Conservation (phyloP, 2,113 vertebrate species). For the Ophiodon elongatus region DNA sequence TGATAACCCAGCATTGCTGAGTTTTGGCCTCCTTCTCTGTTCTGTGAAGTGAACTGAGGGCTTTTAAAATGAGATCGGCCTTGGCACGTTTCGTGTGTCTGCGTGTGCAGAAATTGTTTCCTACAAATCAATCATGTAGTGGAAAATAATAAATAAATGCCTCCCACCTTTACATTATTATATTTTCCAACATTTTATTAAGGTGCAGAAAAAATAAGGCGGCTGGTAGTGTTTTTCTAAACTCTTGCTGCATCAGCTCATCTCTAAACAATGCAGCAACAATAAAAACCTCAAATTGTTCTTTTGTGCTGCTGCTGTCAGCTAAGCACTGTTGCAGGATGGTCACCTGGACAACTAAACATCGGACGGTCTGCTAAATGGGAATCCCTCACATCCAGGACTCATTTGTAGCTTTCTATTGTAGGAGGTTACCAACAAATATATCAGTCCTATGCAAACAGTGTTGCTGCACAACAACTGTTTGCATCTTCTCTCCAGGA, state of each 20-base stretch:
- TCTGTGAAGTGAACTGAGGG: background rate
- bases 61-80: background rate
- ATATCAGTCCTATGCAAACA: background rate
- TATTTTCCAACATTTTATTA: background rate
- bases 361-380: background rate
- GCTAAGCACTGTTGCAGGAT: background rate
- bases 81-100: background rate
- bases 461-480: background rate
- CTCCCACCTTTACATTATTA: background rate
- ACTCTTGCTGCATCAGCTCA: conserved; percentile 19
- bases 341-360: conserved; percentile 11
- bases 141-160: conserved; percentile 9
- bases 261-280: conserved; percentile 8
- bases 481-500: conserved; percentile 10
- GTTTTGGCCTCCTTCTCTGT: background rate
- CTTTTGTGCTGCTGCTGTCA: conserved; percentile 32
- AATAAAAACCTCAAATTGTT: conserved; percentile 35
- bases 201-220: background rate
- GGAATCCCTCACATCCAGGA: conserved; percentile 6
- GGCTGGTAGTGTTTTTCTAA: conserved; percentile 7
- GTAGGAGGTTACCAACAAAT: conserved; percentile 6
- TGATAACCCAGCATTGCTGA: background rate
- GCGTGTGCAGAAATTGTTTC: background rate
- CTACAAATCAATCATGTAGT: background rate
- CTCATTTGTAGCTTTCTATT: background rate